phyloP scores from a whole-genome alignment of 2,113 vertebrate genomes.

The Phoxinus phoxinus region DNA sequence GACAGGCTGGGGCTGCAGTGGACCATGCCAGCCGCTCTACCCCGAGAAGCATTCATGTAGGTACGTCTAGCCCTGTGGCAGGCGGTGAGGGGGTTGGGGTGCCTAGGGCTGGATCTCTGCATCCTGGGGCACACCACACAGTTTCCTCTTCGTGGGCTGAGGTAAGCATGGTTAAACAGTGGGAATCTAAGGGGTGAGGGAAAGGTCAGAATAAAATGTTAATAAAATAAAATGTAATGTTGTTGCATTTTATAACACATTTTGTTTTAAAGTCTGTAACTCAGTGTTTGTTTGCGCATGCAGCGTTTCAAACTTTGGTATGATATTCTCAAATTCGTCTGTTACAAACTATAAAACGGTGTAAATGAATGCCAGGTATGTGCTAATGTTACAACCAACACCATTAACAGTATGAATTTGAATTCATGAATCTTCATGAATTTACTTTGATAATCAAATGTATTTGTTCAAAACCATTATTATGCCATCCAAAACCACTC shows the following conservation, averaged over 20 bases:
- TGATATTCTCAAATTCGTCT: neutral
- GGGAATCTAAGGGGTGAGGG: neutral
- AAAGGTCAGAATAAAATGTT: neutral
- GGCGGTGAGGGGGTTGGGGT: slow-evolving; percentile 21
- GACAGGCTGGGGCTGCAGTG: slow-evolving; percentile 49
- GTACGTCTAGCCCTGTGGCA: slow-evolving; percentile 22
- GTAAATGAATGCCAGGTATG: neutral
- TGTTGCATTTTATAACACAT: neutral
- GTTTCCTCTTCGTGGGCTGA: slow-evolving; percentile 16
- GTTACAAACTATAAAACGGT: neutral
- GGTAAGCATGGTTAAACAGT: neutral
- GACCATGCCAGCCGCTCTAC: slow-evolving; percentile 15
- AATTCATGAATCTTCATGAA: neutral
- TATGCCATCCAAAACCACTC: neutral
- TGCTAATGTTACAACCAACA: neutral
- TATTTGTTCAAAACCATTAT: neutral
- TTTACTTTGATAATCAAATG: neutral
- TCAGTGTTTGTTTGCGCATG: neutral
- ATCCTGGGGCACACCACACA: slow-evolving; percentile 20
- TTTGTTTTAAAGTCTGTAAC: neutral
- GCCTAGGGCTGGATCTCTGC: slow-evolving; percentile 23
- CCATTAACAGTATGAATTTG: neutral
- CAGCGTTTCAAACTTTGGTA: neutral
- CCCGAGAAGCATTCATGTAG: slow-evolving; percentile 27
- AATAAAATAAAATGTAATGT: too few relatives aligned